Percentiles rank a stretch among this genome's conserved stretches.
Evolutionary conservation across 2,888 invertebrate species (phyloP).

Genomic region (Papilio gigon): DNA sequence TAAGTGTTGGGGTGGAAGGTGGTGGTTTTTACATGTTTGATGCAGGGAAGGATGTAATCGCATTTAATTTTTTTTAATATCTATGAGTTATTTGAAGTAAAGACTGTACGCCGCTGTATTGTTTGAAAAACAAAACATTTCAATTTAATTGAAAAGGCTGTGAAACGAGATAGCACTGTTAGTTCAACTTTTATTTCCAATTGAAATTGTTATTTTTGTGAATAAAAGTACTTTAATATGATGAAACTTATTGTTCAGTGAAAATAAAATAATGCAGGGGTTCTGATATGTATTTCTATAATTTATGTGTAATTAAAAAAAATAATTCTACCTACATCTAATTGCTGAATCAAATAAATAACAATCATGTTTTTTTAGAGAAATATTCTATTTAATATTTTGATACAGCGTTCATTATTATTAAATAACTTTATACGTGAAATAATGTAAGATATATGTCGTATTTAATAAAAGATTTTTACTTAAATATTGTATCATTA

Average conservation of each 20-base stretch:
- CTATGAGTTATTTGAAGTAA: not conserved
- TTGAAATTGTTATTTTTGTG: not conserved
- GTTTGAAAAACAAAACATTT: not conserved
- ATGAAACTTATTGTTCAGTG: not conserved
- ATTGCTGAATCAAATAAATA: not conserved
- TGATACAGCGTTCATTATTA: not conserved
- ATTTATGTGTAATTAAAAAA: not conserved
- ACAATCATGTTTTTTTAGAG: not conserved
- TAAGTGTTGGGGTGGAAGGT: not conserved
- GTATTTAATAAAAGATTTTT: slow-evolving; percentile 11
- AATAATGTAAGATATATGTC: not conserved
- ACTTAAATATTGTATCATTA: not conserved
- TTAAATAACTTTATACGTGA: no score
- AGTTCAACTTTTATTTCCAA: no score
- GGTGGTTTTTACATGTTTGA: slow-evolving; percentile 15
- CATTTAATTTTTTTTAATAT: not conserved
- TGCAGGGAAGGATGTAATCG: not conserved
- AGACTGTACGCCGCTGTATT: not conserved
- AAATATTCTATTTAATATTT: not conserved
- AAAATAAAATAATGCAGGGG: not conserved
- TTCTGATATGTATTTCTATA: not conserved
- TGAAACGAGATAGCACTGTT: not conserved
- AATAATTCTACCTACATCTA: no score
- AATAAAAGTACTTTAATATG: not conserved
- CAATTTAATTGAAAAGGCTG: slow-evolving; percentile 10